phyloP scores from a whole-genome alignment of 2,797 vertebrate species.

The Lates japonicus region DNA sequence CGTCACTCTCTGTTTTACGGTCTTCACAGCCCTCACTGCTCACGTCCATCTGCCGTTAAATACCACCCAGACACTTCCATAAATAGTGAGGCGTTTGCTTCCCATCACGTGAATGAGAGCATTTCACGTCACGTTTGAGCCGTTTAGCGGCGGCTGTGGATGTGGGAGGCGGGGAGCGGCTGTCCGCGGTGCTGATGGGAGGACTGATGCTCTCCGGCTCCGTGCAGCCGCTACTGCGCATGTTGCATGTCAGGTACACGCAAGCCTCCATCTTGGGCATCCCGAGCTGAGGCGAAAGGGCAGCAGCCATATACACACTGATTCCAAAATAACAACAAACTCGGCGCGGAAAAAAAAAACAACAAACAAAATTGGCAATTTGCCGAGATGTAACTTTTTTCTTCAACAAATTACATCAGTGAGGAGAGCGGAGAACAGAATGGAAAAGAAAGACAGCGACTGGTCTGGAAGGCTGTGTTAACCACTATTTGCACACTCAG shows the following conservation, averaged over 20 bases:
- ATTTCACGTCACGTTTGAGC: slow-evolving; percentile 48
- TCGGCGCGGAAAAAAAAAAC: neutral
- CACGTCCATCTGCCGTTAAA: slow-evolving; percentile 45
- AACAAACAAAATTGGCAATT: slow-evolving; percentile 59
- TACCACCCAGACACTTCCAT: slow-evolving; percentile 23
- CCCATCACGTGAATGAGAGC: slow-evolving; percentile 37
- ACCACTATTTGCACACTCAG: slow-evolving; percentile 66
- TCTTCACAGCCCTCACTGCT: neutral
- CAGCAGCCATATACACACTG: slow-evolving; percentile 68
- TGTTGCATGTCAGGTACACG: slow-evolving; percentile 87
- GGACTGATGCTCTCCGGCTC: slow-evolving; percentile 65
- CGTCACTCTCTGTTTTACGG: slow-evolving; percentile 10
- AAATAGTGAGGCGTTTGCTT: slow-evolving; percentile 47
- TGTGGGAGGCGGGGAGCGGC: slow-evolving; percentile 60
- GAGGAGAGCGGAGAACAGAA: slow-evolving; percentile 53
- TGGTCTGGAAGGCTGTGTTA: slow-evolving; percentile 67
- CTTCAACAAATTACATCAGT: slow-evolving; percentile 19
- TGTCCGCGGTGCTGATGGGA: slow-evolving; percentile 76
- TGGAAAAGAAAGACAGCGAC: slow-evolving; percentile 69
- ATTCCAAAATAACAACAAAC: slow-evolving; percentile 61
- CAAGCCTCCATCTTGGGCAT: slow-evolving; percentile 87
- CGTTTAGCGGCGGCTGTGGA: neutral
- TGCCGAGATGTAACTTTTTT: slow-evolving; percentile 80
- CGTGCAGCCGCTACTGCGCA: slow-evolving; percentile 83
- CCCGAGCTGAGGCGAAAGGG: slow-evolving; percentile 81